phyloP scores from a whole-genome alignment of 1,140 invertebrate genomes.

The Meloidogyne exigua region DNA sequence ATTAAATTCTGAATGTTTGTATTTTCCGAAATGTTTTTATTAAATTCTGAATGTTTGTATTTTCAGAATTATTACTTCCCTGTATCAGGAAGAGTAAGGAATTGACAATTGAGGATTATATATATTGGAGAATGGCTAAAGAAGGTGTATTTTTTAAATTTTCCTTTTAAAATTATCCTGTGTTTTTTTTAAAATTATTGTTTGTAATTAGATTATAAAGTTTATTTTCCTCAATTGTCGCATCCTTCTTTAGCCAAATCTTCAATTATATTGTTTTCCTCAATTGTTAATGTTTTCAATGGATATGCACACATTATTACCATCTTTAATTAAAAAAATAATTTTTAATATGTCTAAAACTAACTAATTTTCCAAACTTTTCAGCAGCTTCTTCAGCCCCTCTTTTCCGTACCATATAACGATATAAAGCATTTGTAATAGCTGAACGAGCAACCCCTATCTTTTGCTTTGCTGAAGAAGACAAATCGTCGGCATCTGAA shows the following conservation, averaged over 20 bases:
- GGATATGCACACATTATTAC: too few species aligned
- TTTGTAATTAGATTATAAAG: background rate
- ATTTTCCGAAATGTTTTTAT: too few species aligned
- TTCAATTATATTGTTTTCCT: background rate
- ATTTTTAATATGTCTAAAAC: background rate
- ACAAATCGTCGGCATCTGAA: conserved; percentile 61
- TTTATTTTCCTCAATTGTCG: background rate
- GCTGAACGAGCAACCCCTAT: conserved; percentile 48
- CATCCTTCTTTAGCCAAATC: background rate
- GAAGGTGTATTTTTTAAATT: background rate
- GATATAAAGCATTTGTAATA: conserved; percentile 61
- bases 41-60: too few species aligned
- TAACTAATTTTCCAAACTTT: conserved; percentile 48
- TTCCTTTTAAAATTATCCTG: background rate
- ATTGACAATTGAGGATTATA: background rate
- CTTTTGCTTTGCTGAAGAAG: conserved; percentile 26
- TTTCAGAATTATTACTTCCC: too few species aligned
- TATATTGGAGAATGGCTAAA: background rate
- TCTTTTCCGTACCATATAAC: conserved; percentile 56
- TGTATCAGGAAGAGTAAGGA: too few species aligned
- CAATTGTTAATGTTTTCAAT: background rate
- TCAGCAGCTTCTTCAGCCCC: conserved; percentile 57
- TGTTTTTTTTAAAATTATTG: too few species aligned
- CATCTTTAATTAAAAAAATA: conserved; percentile 4
- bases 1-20: too few species aligned